A percentile compares a stretch with the other conserved stretches of the same genome.
Conservation (phyloP, 2,113 vertebrate species). For the Emydocephalus ijimae region DNA sequence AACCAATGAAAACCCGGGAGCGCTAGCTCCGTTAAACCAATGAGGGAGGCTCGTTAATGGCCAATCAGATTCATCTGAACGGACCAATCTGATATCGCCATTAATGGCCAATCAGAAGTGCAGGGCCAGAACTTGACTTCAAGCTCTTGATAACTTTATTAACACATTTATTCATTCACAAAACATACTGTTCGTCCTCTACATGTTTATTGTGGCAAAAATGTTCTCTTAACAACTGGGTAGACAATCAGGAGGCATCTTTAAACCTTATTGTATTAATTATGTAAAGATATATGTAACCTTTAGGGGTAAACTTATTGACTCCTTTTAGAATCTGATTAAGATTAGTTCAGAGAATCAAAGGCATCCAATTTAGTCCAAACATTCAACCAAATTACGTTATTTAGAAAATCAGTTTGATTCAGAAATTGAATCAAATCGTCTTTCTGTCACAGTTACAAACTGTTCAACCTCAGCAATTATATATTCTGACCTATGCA, state of each 20-base stretch:
- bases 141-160: no score
- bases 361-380: neutral
- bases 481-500: neutral
- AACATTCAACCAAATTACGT: neutral
- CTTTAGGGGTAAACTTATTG: neutral
- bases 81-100: no score
- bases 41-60: no score
- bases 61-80: no score
- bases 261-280: slow-evolving; percentile 1
- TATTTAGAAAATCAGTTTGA: neutral
- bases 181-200: neutral
- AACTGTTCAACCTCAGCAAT: neutral
- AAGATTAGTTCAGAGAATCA: neutral
- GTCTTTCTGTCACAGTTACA: neutral
- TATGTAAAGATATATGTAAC: neutral
- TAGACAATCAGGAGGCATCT: neutral
- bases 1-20: no score
- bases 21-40: no score
- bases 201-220: neutral
- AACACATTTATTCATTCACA: no score
- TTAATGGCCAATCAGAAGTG: no score
- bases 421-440: neutral
- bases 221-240: neutral
- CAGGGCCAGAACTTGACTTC: no score
- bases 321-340: neutral